Conservation (phyloP, 2,888 invertebrate genomes). For the Sthenelais limicola region DNA sequence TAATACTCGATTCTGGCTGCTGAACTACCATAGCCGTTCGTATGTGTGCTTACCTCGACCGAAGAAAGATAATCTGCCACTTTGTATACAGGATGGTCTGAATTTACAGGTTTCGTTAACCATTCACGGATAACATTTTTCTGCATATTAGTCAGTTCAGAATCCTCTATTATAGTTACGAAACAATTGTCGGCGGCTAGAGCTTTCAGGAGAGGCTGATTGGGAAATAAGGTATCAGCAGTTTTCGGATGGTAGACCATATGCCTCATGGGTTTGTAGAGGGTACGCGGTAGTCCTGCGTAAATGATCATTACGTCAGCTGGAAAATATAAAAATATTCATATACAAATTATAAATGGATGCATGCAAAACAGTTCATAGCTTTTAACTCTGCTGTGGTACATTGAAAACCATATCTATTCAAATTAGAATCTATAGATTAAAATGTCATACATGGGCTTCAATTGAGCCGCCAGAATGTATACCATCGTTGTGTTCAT, state of each 20-base stretch:
- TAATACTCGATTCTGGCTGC: too few relatives aligned
- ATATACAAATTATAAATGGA: not conserved
- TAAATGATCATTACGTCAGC: slow-evolving; percentile 49
- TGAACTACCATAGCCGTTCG: too few relatives aligned
- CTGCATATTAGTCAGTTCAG: slow-evolving; percentile 46
- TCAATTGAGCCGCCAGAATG: too few relatives aligned
- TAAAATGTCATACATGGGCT: too few relatives aligned
- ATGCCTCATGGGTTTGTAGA: slow-evolving; percentile 47
- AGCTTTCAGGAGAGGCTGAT: slow-evolving; percentile 45
- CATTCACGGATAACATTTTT: slow-evolving; percentile 49
- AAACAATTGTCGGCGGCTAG: slow-evolving; percentile 45
- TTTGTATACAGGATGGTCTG: slow-evolving; percentile 47
- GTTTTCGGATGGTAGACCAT: slow-evolving; percentile 49
- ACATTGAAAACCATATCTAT: too few relatives aligned
- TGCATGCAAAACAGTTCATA: too few relatives aligned
- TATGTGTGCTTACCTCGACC: too few relatives aligned
- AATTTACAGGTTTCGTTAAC: slow-evolving; percentile 45
- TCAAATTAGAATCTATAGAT: too few relatives aligned
- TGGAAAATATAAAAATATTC: slow-evolving; percentile 27
- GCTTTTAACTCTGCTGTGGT: too few relatives aligned
- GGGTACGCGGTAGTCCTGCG: slow-evolving; percentile 43
- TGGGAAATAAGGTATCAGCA: slow-evolving; percentile 48
- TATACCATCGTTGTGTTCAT: too few relatives aligned
- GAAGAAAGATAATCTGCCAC: slow-evolving; percentile 35
- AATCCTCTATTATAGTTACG: slow-evolving; percentile 44